Evolutionary conservation across 2,797 vertebrate species (phyloP), one percentile per base, ranked within the genome.

Genomic region (Ctenopoma kingsleyae): DNA sequence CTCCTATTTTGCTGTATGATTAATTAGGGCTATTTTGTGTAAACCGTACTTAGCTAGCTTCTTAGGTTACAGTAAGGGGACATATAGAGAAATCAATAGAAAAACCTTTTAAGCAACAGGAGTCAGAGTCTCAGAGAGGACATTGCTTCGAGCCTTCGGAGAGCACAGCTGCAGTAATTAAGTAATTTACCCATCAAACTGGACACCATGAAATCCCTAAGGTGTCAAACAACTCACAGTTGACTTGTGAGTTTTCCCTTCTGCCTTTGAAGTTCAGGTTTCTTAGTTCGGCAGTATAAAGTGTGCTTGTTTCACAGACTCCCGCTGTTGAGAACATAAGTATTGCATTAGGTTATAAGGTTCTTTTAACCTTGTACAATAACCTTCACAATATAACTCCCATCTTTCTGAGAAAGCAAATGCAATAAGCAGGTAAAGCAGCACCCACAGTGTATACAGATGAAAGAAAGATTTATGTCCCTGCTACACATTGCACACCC

Each of bases 1-100:
- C 72, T 67, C 66, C 92, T 81, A 84, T 95, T 94, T 93, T 89
- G 30, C 90, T 67, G 67, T 79, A 93, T 95, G 94, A 95, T 95
- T 91, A 94, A 95, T 95, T 93, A 92, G 85, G 87, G 91, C 85
- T 88, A 88, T 87, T 90, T 89, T 80, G 87, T 90, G 91, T 89
- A 81, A 91, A 90, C 84, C 80, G 85, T 87, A 89, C 92, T 90
- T 90, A 87, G 85, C 75, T n/a, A 4, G 71, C 84, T 74, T 92
- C 92, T 95, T 88, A 66, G 70, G 82, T 95, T 95, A 92, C 94
- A 87, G 77, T 44, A 63, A 66, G 68, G 62, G 60, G 68, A 85
- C 85, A 76, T 75, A 84, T 83, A 81, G 73, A 58, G 76, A 75
- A 89, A 89, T 88, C 81, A 86, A 19, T 72, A 58, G 87, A 67